These are phyloP conservation scores for Mystacornis crossleyi DNA, from an alignment of 2,113 vertebrate species.

Conservation along the genomic window DNA sequence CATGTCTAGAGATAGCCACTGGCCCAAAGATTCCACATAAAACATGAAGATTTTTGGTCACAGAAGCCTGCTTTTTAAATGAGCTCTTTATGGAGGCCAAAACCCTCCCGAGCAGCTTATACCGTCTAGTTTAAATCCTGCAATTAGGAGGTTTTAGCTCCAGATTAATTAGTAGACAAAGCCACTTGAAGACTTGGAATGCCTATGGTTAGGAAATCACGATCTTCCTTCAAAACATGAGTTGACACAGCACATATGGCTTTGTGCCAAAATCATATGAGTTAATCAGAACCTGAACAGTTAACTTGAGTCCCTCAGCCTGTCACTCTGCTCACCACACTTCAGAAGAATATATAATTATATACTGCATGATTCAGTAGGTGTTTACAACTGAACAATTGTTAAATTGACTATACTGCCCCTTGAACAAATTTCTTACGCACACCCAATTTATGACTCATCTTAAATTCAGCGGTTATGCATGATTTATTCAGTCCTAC, in stretches of 20 bases:
- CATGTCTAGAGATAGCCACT: background rate
- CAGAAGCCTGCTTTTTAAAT: background rate
- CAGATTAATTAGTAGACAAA: slow-evolving; percentile 44
- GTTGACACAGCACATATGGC: background rate
- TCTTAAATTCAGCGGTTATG: background rate
- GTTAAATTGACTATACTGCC: slow-evolving; percentile 8
- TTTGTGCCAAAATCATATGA: background rate
- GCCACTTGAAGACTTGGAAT: slow-evolving; percentile 1
- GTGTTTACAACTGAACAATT: background rate
- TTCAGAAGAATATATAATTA: background rate
- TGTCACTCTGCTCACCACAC: background rate
- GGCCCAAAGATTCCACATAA: background rate
- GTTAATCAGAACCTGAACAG: background rate
- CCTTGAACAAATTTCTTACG: slow-evolving; percentile 25
- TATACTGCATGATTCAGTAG: background rate
- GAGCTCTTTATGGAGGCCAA: background rate
- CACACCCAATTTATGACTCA: slow-evolving; percentile 29
- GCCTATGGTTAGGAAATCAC: slow-evolving; percentile 16
- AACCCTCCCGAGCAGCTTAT: background rate
- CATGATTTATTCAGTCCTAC: background rate
- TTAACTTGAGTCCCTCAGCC: background rate
- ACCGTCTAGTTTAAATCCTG: slow-evolving; percentile 16
- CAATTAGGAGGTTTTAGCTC: slow-evolving; percentile 55
- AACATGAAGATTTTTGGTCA: background rate
- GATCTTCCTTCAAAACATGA: background rate